These are phyloP conservation scores for Amphimedon queenslandica DNA, from an alignment of 37 sponge, comb jelly and placozoan species.

Conservation along the genomic window DNA sequence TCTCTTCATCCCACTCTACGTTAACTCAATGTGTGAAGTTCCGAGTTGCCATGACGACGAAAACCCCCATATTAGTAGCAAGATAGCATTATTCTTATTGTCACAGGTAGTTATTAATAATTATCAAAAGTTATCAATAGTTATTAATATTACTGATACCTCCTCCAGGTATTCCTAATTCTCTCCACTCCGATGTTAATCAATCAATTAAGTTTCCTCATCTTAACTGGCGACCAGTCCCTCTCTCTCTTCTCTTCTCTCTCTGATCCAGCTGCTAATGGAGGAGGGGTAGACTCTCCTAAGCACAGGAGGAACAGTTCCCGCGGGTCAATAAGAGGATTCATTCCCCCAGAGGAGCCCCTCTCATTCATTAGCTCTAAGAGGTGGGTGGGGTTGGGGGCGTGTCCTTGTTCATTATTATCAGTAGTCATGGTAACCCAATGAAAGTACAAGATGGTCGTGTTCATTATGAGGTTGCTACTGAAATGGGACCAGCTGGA, in stretches of 20 bases:
- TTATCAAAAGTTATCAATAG: not conserved
- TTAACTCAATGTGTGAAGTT: constrained; percentile 37
- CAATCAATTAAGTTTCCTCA: constrained; percentile 47
- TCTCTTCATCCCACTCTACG: constrained; percentile 93
- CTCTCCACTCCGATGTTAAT: constrained; percentile 41
- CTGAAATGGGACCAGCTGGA: too few relatives aligned
- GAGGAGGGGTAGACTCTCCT: not conserved
- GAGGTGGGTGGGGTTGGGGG: too few relatives aligned
- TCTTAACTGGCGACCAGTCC: constrained; percentile 54
- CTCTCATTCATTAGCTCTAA: constrained; percentile 29
- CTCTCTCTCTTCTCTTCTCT: constrained; percentile 32
- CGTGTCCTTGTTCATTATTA: too few relatives aligned
- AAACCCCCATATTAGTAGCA: constrained; percentile 64
- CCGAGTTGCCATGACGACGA: constrained; percentile 30
- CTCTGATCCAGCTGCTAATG: constrained; percentile 22
- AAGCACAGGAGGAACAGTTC: constrained; percentile 16
- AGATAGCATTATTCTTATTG: constrained; percentile 82
- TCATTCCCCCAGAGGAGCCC: constrained; percentile 32
- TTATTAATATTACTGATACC: not conserved
- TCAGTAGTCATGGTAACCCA: too few relatives aligned
- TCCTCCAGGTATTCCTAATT: constrained; percentile 64
- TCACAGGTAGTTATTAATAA: constrained; percentile 89
- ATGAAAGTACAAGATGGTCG: too few relatives aligned
- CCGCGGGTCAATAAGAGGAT: constrained; percentile 20
- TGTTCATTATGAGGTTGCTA: too few relatives aligned